A percentile compares a stretch with the other conserved stretches of the same genome.
These are phyloP conservation scores for Unio pictorum DNA, from an alignment of 2,888 invertebrate species.

Conservation along the genomic window DNA sequence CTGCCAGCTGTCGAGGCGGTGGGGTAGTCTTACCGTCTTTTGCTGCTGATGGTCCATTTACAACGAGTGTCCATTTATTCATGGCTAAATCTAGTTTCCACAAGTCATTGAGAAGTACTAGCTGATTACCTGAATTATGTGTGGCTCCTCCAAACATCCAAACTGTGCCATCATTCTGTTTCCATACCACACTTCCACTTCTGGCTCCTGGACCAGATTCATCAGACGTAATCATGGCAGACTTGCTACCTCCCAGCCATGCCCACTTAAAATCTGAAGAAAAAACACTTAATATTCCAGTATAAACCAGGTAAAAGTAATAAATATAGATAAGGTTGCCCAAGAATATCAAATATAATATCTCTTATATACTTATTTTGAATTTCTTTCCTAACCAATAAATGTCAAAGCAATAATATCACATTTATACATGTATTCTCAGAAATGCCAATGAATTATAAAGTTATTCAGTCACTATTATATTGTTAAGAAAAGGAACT, in stretches of 20 bases:
- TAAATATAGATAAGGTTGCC: too few species aligned
- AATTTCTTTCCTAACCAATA: too few species aligned
- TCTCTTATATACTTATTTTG: too few species aligned
- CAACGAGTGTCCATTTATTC: conserved; percentile 36
- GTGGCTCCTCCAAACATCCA: conserved; percentile 60
- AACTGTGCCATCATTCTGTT: conserved; percentile 27
- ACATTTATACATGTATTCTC: too few species aligned
- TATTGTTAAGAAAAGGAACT: too few species aligned
- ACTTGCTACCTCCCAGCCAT: conserved; percentile 44
- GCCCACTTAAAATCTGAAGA: conserved; percentile 46
- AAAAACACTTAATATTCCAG: not conserved
- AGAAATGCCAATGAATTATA: too few species aligned
- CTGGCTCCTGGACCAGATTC: conserved; percentile 46
- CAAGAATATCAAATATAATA: too few species aligned
- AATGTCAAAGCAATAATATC: too few species aligned
- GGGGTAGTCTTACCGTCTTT: conserved; percentile 20
- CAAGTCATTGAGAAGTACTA: conserved; percentile 50
- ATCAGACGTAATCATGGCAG: conserved; percentile 25
- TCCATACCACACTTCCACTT: conserved; percentile 51
- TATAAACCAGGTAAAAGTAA: too few species aligned
- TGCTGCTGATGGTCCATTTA: conserved; percentile 34
- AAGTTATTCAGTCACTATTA: too few species aligned
- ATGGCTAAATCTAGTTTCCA: conserved; percentile 43
- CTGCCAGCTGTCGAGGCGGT: conserved; percentile 40
- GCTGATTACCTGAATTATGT: conserved; percentile 23